phyloP scores from a whole-genome alignment of 2,113 vertebrate species.

The Antennarius striatus region DNA sequence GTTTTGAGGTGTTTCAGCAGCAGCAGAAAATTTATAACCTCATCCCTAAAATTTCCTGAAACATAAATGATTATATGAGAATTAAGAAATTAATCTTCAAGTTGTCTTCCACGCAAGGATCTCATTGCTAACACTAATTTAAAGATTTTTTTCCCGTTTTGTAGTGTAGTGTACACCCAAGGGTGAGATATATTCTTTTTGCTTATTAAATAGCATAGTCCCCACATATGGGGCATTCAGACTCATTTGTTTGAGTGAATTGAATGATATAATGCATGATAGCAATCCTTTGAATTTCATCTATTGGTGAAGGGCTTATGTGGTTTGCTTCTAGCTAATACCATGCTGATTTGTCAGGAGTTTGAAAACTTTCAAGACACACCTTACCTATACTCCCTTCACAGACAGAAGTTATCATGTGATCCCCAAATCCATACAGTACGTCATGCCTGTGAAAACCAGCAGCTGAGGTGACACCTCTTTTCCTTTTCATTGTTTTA shows the following conservation, averaged over 20 bases:
- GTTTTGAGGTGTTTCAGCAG: slow-evolving; percentile 42
- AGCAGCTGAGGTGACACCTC: too few relatives aligned
- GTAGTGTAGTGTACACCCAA: slow-evolving; percentile 21
- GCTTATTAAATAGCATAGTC: slow-evolving; percentile 11
- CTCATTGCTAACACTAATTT: slow-evolving; percentile 24
- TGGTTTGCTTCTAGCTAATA: slow-evolving; percentile 49
- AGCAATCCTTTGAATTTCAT: slow-evolving; percentile 39
- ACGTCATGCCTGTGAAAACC: too few relatives aligned
- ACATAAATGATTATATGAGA: slow-evolving; percentile 60
- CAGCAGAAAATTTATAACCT: slow-evolving; percentile 19
- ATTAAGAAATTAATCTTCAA: slow-evolving; percentile 18
- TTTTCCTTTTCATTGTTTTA: too few relatives aligned
- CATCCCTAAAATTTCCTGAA: slow-evolving; percentile 25
- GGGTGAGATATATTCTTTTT: slow-evolving; percentile 3
- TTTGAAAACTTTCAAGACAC: slow-evolving; percentile 58
- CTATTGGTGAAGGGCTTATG: slow-evolving; percentile 35
- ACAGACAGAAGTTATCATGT: too few relatives aligned
- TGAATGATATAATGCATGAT: slow-evolving; percentile 17
- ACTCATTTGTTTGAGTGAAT: slow-evolving; percentile 32
- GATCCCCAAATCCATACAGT: too few relatives aligned
- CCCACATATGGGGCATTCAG: slow-evolving; percentile 16
- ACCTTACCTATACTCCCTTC: slow-evolving; percentile 12
- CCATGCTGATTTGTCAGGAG: slow-evolving; percentile 59
- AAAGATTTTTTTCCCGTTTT: slow-evolving; percentile 13
- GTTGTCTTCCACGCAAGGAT: slow-evolving; percentile 18